These are phyloP conservation scores for Cistogaster globosa DNA, from an alignment of 2,888 invertebrate species.

Conservation along the genomic window DNA sequence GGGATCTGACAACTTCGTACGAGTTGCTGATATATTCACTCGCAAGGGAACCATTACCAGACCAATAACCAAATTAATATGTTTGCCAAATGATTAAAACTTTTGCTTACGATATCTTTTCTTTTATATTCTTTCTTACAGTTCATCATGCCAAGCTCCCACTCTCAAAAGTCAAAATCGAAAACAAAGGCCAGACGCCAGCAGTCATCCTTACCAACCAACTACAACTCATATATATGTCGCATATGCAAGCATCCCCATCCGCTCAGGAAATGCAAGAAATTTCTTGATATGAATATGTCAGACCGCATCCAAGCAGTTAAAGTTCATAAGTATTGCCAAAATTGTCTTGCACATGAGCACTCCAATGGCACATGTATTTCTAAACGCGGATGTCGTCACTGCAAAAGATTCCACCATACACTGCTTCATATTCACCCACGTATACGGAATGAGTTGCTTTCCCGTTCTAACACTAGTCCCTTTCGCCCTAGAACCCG, in stretches of 20 bases:
- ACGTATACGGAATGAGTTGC: no score
- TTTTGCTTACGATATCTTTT: not conserved
- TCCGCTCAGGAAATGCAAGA: not conserved
- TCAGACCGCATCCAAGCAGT: not conserved
- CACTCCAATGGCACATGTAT: not conserved
- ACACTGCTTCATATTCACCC: not conserved
- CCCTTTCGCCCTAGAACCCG: no score
- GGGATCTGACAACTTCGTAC: not conserved
- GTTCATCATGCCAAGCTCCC: no score
- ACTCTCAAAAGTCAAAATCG: no score
- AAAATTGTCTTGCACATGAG: not conserved
- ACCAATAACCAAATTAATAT: not conserved
- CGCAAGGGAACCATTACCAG: not conserved
- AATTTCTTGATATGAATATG: not conserved
- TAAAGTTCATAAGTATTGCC: not conserved
- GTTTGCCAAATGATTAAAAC: not conserved
- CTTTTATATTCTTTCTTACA: no score
- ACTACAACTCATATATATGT: not conserved
- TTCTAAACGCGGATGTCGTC: not conserved
- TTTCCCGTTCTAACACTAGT: no score
- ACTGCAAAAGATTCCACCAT: not conserved
- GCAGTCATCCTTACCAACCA: not conserved
- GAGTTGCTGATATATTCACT: not conserved
- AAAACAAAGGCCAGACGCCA: no score
- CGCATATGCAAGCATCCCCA: not conserved